These are phyloP conservation scores for Drosophila eugracilis DNA, from an alignment of 1,140 invertebrate species.

Conservation along the genomic window DNA sequence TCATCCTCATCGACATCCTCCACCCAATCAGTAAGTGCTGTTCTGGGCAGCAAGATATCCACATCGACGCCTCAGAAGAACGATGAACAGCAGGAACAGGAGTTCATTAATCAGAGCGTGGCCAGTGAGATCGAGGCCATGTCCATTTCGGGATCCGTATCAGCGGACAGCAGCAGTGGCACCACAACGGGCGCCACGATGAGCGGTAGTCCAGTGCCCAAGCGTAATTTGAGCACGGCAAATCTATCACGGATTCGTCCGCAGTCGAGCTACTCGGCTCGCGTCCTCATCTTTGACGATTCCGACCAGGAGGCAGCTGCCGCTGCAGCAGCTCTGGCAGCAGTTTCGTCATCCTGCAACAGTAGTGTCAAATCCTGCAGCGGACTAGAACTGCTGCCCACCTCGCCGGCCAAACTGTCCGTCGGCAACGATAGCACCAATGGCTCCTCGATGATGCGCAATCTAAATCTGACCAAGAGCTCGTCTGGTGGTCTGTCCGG, in stretches of 20 bases:
- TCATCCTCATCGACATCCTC: constrained; percentile 16
- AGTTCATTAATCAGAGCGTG: constrained; percentile 64
- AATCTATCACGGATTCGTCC: constrained; percentile 74
- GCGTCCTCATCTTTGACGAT: constrained; percentile 80
- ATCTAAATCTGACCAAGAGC: constrained; percentile 80
- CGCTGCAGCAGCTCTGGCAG: constrained; percentile 32
- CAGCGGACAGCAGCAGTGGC: constrained; percentile 56
- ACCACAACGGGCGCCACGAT: constrained; percentile 24
- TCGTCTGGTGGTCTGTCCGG: constrained; percentile 77
- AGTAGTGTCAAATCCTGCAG: constrained; percentile 50
- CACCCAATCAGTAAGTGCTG: constrained; percentile 12
- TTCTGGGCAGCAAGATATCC: constrained; percentile 68
- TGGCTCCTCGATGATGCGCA: constrained; percentile 68
- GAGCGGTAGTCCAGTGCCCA: constrained; percentile 71
- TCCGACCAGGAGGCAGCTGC: constrained; percentile 74
- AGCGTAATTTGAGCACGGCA: constrained; percentile 68
- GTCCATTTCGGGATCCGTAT: constrained; percentile 50
- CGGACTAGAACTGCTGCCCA: constrained; percentile 67
- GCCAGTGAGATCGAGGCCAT: constrained; percentile 67
- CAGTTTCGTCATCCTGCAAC: constrained; percentile 30
- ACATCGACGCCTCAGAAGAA: constrained; percentile 75
- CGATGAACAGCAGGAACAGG: constrained; percentile 40
- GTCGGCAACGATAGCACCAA: constrained; percentile 57
- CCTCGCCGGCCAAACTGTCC: constrained; percentile 68
- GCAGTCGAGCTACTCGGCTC: constrained; percentile 80